Conservation (phyloP, 2,113 vertebrate species). For the Leuciscus idus region DNA sequence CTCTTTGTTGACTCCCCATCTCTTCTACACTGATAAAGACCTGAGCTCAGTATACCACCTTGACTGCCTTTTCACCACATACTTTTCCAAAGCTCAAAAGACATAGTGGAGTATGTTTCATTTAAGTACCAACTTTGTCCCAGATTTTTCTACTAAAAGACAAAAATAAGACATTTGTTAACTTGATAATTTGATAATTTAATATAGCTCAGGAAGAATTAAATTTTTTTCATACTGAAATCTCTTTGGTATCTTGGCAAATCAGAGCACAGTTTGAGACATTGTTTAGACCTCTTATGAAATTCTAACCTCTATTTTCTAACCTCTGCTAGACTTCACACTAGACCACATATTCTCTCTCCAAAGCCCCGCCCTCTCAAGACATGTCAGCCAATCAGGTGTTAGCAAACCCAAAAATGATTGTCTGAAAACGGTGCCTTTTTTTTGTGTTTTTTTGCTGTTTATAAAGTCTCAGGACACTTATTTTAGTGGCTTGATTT, state of each 20-base stretch:
- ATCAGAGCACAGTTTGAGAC: not conserved
- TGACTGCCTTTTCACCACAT: not conserved
- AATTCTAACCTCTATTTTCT: not conserved
- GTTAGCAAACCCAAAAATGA: too few relatives aligned
- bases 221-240: not conserved
- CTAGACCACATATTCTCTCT: not conserved
- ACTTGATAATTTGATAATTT: too few relatives aligned
- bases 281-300: not conserved
- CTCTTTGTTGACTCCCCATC: slow-evolving; percentile 57
- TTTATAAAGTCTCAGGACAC: not conserved
- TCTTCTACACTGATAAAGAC: slow-evolving; percentile 4
- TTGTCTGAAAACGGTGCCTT: not conserved
- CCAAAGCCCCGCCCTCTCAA: not conserved
- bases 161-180: not conserved
- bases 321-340: not conserved
- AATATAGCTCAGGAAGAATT: too few relatives aligned
- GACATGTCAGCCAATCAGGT: too few relatives aligned
- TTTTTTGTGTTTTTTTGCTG: too few relatives aligned
- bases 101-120: not conserved
- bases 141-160: not conserved
- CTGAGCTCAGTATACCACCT: slow-evolving; percentile 12
- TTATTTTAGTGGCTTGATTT: not conserved
- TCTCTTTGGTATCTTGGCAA: not conserved
- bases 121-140: not conserved
- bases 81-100: not conserved